Evolutionary conservation across 2,113 vertebrate genomes (phyloP).

Genomic region (Phalacrocorax pelagicus): DNA sequence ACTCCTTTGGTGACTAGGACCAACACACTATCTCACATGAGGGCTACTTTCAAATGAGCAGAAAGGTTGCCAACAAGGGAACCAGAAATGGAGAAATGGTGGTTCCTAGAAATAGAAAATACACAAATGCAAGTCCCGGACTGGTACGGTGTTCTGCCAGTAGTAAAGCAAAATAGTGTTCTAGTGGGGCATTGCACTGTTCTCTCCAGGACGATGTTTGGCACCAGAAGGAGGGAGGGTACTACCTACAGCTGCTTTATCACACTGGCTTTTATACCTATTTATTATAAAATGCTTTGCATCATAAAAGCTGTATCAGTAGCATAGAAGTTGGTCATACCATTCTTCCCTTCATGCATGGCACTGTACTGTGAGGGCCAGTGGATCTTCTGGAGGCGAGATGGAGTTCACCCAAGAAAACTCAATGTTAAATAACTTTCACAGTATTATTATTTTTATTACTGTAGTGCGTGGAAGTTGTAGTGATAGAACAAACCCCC

Average conservation of each 20-base stretch:
- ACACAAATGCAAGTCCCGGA: background rate
- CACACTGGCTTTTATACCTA: background rate
- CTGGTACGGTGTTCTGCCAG: background rate
- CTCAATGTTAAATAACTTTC: background rate
- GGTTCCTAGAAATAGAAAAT: background rate
- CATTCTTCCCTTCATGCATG: background rate
- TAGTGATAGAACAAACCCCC: background rate
- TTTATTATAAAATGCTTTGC: background rate
- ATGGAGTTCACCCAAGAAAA: background rate
- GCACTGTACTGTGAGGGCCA: background rate
- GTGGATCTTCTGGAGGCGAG: background rate
- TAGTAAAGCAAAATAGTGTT: background rate
- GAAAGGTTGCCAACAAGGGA: background rate
- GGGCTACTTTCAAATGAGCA: background rate
- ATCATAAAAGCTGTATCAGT: background rate
- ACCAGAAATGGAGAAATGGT: background rate
- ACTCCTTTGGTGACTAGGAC: background rate
- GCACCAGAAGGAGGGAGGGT: background rate
- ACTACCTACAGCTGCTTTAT: background rate
- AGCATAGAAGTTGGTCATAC: background rate
- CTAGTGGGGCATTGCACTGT: background rate
- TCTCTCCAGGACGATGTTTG: background rate
- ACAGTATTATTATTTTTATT: conserved; percentile 24
- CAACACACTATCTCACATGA: background rate
- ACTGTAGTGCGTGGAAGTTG: background rate